phyloP scores from a whole-genome alignment of 2,113 vertebrate genomes.

The Cynocephalus volans region DNA sequence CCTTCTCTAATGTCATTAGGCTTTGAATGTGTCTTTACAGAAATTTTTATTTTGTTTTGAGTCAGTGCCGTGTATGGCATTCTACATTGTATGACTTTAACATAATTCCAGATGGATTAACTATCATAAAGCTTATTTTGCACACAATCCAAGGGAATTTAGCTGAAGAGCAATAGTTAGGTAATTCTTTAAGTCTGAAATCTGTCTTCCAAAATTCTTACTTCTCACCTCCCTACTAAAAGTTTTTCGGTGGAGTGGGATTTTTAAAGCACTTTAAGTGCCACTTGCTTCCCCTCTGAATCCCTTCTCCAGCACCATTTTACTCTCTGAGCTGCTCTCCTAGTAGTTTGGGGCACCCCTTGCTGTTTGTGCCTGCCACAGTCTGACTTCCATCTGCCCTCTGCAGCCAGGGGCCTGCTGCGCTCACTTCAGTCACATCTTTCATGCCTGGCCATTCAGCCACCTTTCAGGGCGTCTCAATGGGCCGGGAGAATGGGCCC shows the following conservation, averaged over 20 bases:
- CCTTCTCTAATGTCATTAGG: neutral
- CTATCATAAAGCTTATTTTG: slow-evolving; percentile 9
- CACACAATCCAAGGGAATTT: neutral
- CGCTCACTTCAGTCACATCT: neutral
- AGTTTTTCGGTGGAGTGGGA: neutral
- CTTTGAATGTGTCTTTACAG: neutral
- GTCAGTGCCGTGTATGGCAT: neutral
- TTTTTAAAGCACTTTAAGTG: slow-evolving; percentile 21
- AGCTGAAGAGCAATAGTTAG: neutral
- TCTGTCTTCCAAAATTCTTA: neutral
- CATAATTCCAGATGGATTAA: neutral
- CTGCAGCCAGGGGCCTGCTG: slow-evolving; percentile 42
- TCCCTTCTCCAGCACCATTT: neutral
- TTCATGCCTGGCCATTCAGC: slow-evolving; percentile 39
- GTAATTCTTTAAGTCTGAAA: neutral
- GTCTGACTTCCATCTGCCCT: slow-evolving; percentile 21
- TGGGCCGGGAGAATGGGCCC: slow-evolving; percentile 61
- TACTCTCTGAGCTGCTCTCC: neutral
- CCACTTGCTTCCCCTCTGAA: neutral
- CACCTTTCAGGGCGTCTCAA: slow-evolving; percentile 69
- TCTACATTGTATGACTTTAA: neutral
- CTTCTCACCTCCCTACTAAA: neutral
- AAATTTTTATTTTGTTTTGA: slow-evolving; percentile 11
- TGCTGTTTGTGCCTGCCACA: neutral
- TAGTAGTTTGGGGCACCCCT: neutral